phyloP scores from a whole-genome alignment of 2,888 invertebrate genomes.

The Melanostoma scalare region DNA sequence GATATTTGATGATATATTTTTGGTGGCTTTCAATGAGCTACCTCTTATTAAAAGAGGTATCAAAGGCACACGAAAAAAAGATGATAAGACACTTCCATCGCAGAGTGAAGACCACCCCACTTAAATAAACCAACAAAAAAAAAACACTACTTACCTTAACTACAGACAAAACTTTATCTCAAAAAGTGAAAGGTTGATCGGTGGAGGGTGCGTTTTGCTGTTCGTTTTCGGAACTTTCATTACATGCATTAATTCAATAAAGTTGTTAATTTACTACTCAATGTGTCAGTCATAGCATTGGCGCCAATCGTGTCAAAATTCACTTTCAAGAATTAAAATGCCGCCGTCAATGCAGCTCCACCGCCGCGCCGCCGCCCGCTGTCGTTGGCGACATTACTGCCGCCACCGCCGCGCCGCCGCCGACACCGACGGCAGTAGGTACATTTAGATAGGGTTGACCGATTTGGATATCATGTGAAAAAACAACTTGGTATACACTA shows the following conservation, averaged over 20 bases:
- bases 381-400: not conserved
- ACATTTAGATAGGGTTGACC: not conserved
- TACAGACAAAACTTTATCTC: not conserved
- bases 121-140: too few relatives aligned
- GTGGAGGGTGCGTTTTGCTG: not conserved
- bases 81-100: too few relatives aligned
- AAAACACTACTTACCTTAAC: too few relatives aligned
- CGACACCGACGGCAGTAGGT: not conserved
- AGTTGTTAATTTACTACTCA: constrained; percentile 60
- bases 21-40: too few relatives aligned
- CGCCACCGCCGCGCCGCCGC: not conserved
- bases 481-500: not conserved
- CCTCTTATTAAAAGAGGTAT: too few relatives aligned
- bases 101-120: too few relatives aligned
- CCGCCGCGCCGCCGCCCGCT: not conserved
- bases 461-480: not conserved
- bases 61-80: too few relatives aligned
- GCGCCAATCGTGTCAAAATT: constrained; percentile 65
- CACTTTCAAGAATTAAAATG: not conserved
- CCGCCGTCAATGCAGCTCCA: not conserved
- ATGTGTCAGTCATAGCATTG: constrained; percentile 64
- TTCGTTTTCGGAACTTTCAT: constrained; percentile 27
- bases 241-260: constrained; percentile 69
- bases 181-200: not conserved
- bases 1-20: too few relatives aligned